These are phyloP conservation scores for Zaprionus kolodkinae DNA, from an alignment of 1,140 invertebrate species.

Conservation along the genomic window DNA sequence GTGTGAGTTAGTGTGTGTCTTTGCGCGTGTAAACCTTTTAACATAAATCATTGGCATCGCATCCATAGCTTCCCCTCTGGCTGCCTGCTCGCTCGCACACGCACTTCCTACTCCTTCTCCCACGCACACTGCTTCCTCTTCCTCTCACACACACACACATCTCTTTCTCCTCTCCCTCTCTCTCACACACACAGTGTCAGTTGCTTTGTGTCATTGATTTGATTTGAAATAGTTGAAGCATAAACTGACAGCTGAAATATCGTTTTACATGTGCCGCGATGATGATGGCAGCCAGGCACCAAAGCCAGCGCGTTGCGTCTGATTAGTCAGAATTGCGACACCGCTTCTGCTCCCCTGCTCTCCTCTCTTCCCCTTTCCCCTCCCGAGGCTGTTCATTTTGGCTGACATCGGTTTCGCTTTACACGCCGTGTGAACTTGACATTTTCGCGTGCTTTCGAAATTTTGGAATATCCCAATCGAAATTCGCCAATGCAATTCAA, in stretches of 20 bases:
- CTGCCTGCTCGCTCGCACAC: neutral
- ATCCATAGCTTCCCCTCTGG: neutral
- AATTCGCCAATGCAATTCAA: conserved; percentile 50
- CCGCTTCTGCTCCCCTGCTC: neutral
- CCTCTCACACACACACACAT: neutral
- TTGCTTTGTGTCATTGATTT: conserved; percentile 75
- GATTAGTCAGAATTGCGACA: conserved; percentile 63
- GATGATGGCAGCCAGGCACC: conserved; percentile 40
- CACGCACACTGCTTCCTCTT: no score
- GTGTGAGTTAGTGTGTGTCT: conserved; percentile 1
- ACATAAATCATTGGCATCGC: conserved; percentile 72
- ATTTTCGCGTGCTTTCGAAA: conserved; percentile 51
- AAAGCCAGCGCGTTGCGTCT: conserved; percentile 63
- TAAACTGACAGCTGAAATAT: conserved; percentile 81
- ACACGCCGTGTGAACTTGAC: conserved; percentile 71
- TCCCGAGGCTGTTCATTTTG: conserved; percentile 6
- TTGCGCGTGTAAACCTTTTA: conserved; percentile 63
- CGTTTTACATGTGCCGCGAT: conserved; percentile 68
- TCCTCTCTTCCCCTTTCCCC: neutral
- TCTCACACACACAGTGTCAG: conserved; percentile 21
- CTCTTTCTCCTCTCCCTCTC: neutral
- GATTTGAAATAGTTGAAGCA: conserved; percentile 79
- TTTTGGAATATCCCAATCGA: conserved; percentile 32
- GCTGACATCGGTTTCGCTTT: conserved; percentile 49
- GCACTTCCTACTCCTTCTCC: no score